phyloP scores from a whole-genome alignment of 2,113 vertebrate species.

The Sander lucioperca region DNA sequence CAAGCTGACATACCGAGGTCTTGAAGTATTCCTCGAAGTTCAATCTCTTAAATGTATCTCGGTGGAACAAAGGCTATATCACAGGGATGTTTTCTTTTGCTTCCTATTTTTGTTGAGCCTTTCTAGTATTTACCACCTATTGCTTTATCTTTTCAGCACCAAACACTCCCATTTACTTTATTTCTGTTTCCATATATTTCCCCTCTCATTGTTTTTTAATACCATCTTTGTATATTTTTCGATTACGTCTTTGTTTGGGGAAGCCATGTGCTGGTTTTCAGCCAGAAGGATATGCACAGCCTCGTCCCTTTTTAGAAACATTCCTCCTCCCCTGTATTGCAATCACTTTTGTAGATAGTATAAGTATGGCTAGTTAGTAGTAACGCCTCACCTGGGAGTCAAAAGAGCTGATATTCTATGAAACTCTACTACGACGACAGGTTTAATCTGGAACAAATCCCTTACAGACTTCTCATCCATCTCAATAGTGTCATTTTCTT shows the following conservation, averaged over 20 bases:
- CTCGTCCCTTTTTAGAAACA: slow-evolving; percentile 57
- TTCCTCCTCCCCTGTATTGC: slow-evolving; percentile 47
- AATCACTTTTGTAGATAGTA: slow-evolving; percentile 18
- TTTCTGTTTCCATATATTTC: slow-evolving; percentile 2
- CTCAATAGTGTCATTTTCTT: slow-evolving; percentile 18
- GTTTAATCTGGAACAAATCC: slow-evolving; percentile 54
- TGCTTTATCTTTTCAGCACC: slow-evolving; percentile 18
- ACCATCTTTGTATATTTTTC: slow-evolving; percentile 9
- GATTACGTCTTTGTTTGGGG: not conserved
- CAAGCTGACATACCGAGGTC: slow-evolving; percentile 56
- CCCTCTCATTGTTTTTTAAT: not conserved
- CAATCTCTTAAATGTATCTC: slow-evolving; percentile 32
- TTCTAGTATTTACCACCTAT: slow-evolving; percentile 29
- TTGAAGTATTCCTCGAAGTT: slow-evolving; percentile 53
- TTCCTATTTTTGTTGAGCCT: slow-evolving; percentile 31
- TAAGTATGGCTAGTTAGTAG: not conserved
- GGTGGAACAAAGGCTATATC: slow-evolving; percentile 50
- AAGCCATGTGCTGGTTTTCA: slow-evolving; percentile 49
- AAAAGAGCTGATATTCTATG: slow-evolving; percentile 15
- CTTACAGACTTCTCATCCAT: slow-evolving; percentile 32
- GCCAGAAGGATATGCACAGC: slow-evolving; percentile 45
- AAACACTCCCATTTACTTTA: slow-evolving; percentile 38
- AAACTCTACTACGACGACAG: slow-evolving; percentile 8
- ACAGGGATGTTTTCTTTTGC: slow-evolving; percentile 27
- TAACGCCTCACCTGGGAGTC: slow-evolving; percentile 34